Conservation (phyloP, 1,140 invertebrate genomes). For the Parasteatoda tepidariorum region DNA sequence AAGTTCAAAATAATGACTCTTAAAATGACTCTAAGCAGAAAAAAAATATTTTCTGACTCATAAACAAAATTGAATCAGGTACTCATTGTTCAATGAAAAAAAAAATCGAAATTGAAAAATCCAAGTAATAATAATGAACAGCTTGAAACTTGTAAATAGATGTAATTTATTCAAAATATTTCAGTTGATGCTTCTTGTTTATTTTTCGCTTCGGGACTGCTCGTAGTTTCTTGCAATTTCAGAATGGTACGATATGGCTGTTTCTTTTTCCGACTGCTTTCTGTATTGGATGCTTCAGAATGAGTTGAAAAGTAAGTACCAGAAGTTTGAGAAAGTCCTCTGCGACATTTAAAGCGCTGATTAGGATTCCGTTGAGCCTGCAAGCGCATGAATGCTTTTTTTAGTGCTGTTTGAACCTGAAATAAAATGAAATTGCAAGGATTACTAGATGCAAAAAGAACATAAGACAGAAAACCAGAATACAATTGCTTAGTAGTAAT, state of each 20-base stretch:
- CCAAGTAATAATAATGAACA: too few species aligned
- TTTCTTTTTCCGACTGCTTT: slow-evolving; percentile 5
- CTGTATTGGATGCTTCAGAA: slow-evolving; percentile 6
- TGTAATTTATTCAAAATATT: too few species aligned
- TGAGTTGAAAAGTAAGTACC: slow-evolving; percentile 27
- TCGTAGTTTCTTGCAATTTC: slow-evolving; percentile 14
- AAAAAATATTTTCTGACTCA: too few species aligned
- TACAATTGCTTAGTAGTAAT: neutral
- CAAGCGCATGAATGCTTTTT: slow-evolving; percentile 58
- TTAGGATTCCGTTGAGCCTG: slow-evolving; percentile 31
- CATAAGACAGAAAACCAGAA: neutral
- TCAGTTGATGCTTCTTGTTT: too few species aligned
- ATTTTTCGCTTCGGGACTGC: too few species aligned
- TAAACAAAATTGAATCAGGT: too few species aligned
- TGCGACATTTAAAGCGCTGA: neutral
- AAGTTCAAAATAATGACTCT: too few species aligned
- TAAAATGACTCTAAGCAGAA: too few species aligned
- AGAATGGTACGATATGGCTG: neutral
- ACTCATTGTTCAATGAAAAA: too few species aligned
- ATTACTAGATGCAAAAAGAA: neutral
- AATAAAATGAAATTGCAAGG: slow-evolving; percentile 57
- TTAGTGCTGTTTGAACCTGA: slow-evolving; percentile 67
- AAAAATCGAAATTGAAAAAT: too few species aligned
- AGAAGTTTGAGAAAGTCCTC: slow-evolving; percentile 43
- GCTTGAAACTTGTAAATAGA: too few species aligned